Base-by-base conservation (phyloP, 2,888 invertebrate species). In the Panorpa germanica region DNA sequence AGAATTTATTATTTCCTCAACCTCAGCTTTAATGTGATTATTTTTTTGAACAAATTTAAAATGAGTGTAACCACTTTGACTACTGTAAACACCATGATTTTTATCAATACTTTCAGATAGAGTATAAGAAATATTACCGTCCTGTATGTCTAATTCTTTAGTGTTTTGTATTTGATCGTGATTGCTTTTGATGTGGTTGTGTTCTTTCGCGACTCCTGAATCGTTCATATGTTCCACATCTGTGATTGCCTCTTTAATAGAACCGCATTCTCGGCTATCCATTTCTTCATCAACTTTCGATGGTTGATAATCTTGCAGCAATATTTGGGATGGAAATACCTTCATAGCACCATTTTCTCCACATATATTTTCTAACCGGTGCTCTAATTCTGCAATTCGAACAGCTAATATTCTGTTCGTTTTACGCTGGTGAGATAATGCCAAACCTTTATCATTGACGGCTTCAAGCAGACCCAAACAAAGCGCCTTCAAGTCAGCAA, bases 361-460 rank as follows among this genome's bases (percentile, higher is more conserved):
- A 32, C 64, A 59, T 44, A 66, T 56, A 37, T 58, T 58, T 45
- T 78, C 74, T 39, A 81, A 55, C 27, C 76, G 68, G 45, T 70
- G 72, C 43, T 85, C 83, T 26, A 86, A 53, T 51, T 85, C 82
- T n/a, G 73, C 65, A 41, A 86, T 74, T 51, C 83, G 64, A 35
- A 66, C 65, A 2, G 82, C 85, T 33, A 86, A 55, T 39, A 85
- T 78, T 55, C 82, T 77, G 51, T 86, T 88, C 4, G 85, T 76
- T 54, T 81, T 80, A 43, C 78, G 70, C 43, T 85, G 85, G 55
- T 86, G 86, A 37, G 72, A 70, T 16, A 86, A 52, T 2, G 83
- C 83, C 34, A 81, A 59, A 28, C 75, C 77, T 54, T 86, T 86
- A 47, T 88, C 86, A 51, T 78, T 81, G 20, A 86, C 57, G 26